Base-by-base conservation (phyloP, 2,797 vertebrate genomes). In the Petrocephalus schoutedeni region DNA sequence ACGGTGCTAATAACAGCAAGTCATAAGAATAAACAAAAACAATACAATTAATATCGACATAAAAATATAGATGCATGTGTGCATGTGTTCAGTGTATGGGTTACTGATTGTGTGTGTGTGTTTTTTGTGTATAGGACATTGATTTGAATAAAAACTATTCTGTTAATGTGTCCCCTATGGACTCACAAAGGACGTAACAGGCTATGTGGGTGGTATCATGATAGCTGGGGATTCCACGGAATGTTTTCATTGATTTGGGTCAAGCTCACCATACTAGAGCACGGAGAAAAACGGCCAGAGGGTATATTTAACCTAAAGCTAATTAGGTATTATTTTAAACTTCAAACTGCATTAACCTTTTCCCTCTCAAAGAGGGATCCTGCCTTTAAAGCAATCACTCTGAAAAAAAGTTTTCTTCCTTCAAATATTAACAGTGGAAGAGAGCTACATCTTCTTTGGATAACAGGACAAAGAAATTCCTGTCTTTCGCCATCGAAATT, bases 241-340 rank as follows among this genome's bases (percentile, higher is more conserved):
- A 87, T 88, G 88, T 87, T 91, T 89, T 89, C 88, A 91, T 89
- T 90, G 89, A 90, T 92, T 89, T 90, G 90, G 90, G 90, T 92
- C 88, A 90, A 89, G 87, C 87, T 86, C 71, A 87, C 77, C 89
- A 89, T 89, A 89, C 89, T 87, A 85, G 86, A 88, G 74, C 89
- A 90, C 88, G 86, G 89, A 89, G 77, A 84, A 28, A 88, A 88
- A 90, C 87, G 56, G 89, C 91, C 88, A 90, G 85, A 80, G 88
- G 91, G 90, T 91, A 83, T 90, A 89, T 88, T 91, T 92, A 90
- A 92, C 90, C 89, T 86, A 90, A 89, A 74, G 89, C 90, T 91
- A 91, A 91, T 91, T 90, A 91, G 87, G 87, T 90, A 91, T 91
- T 90, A 90, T 89, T 90, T 90, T 89, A 89, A 91, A 90, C 86